Evolutionary conservation across 2,888 invertebrate species (phyloP), one percentile per base, ranked within the genome.

Genomic region (Cecidostiba fungosa): DNA sequence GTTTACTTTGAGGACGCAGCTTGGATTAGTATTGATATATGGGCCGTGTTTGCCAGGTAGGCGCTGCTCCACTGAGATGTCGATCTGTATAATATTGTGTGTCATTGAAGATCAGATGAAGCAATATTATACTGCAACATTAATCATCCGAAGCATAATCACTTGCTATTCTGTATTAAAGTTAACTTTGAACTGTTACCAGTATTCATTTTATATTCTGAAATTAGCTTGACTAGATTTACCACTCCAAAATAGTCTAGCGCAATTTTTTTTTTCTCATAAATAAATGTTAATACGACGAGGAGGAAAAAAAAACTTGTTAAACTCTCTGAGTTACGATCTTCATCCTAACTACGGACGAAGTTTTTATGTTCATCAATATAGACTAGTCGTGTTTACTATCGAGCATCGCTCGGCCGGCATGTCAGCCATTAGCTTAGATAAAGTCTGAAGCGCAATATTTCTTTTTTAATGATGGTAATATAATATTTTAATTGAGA

Each of bases 1-100:
- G 59, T 85, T 85, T 83, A 87, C 85, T 87, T 83, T 83, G 81
- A 74, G 36, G 23, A 39, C 5, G 59, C 26, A 16, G 23, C 16
- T n/a, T 19, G 69, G 69, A 77, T 77, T 70, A 79, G 77, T 86
- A 86, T 73, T 85, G 81, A 82, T 84, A 82, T 84, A 79, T 47
- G 72, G 36, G 36, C 79, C 47, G 12, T 76, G 50, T 86, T 78
- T 80, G 19, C 66, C 12, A 3, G n/a, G 39, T 16, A n/a, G 23
- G 29, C 29, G 14, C 12, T 16, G 43, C 32, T 66, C 8, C 19
- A 79, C 10, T 50, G 76, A 73, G 72, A 72, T 43, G 82, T 72
- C 77, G 50, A 81, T 47, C 70, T 70, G 10, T 19, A 43, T 26
- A 69, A 54, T n/a, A 59, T 80, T 76, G 54, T 36, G 14, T 36